These are phyloP conservation scores for Equus przewalskii DNA, from an alignment of 2,113 vertebrate genomes.

Conservation along the genomic window DNA sequence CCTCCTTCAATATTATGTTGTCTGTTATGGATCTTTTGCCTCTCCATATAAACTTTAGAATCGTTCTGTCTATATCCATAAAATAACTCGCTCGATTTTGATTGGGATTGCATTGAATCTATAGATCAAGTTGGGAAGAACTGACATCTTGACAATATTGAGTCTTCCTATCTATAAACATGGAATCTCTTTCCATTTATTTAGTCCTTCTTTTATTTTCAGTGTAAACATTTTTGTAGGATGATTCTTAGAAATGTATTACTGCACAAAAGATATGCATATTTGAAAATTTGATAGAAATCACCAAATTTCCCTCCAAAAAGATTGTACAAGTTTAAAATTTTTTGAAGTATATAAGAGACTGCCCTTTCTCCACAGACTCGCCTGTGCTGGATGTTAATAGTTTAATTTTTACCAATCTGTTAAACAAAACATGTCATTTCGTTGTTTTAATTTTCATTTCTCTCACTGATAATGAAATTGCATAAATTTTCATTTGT, in stretches of 20 bases:
- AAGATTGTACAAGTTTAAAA: not conserved
- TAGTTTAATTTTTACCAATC: not conserved
- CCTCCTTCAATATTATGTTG: not conserved
- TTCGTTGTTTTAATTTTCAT: not conserved
- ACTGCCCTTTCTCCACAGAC: not conserved
- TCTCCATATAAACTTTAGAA: not conserved
- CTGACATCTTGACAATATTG: not conserved
- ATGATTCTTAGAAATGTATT: slow-evolving; percentile 27
- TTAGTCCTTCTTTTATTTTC: not conserved
- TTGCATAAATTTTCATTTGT: not conserved
- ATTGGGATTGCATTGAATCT: not conserved
- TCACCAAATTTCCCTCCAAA: not conserved
- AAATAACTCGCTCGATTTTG: not conserved
- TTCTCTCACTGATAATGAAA: not conserved
- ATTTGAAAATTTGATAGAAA: not conserved
- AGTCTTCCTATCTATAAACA: not conserved
- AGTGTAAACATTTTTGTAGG: not conserved
- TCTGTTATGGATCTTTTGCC: not conserved
- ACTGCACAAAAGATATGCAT: not conserved
- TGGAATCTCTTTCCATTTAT: not conserved
- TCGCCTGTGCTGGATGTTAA: not conserved
- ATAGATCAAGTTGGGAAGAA: not conserved
- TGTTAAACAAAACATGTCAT: not conserved
- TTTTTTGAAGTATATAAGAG: not conserved
- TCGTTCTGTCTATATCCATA: not conserved